Evolutionary conservation across 2,113 vertebrate species (phyloP).

Genomic region (Coregonus clupeaformis): DNA sequence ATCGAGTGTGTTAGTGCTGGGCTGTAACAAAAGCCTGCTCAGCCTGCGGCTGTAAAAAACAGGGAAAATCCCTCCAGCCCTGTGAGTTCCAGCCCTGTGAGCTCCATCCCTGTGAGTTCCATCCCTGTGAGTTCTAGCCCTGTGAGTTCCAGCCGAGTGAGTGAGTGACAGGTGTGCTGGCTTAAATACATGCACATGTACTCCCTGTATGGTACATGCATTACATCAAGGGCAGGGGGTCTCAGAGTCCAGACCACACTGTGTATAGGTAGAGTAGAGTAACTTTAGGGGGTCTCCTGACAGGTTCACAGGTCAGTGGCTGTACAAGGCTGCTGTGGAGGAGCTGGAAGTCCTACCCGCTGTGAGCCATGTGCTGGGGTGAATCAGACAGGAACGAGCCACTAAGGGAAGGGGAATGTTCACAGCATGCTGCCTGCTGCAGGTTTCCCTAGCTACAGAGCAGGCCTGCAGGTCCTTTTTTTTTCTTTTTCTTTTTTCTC

Average conservation of each 20-base stretch:
- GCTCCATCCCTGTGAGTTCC: too few relatives aligned
- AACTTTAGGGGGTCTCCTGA: not conserved
- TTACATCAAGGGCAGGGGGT: not conserved
- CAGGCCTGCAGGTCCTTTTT: slow-evolving; percentile 3
- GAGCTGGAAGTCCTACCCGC: slow-evolving; percentile 50
- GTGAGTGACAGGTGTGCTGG: not conserved
- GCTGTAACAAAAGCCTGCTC: too few relatives aligned
- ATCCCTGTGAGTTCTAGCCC: too few relatives aligned
- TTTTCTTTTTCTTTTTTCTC: too few relatives aligned
- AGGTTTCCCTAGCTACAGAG: slow-evolving; percentile 23
- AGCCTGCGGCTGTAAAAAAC: not conserved
- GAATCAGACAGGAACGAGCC: slow-evolving; percentile 37
- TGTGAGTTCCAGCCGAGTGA: too few relatives aligned
- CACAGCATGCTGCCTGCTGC: slow-evolving; percentile 41
- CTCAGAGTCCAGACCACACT: not conserved
- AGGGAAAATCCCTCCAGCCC: not conserved
- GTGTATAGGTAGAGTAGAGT: not conserved
- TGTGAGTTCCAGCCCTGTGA: too few relatives aligned
- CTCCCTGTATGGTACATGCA: not conserved
- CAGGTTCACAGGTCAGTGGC: slow-evolving; percentile 59
- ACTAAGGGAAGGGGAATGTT: slow-evolving; percentile 40
- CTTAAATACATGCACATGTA: too few relatives aligned
- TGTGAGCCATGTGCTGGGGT: slow-evolving; percentile 52
- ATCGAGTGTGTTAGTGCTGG: too few relatives aligned
- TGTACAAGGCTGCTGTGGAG: slow-evolving; percentile 27